Evolutionary conservation across 2,888 invertebrate genomes (phyloP).

Genomic region (Athetis lepigone): DNA sequence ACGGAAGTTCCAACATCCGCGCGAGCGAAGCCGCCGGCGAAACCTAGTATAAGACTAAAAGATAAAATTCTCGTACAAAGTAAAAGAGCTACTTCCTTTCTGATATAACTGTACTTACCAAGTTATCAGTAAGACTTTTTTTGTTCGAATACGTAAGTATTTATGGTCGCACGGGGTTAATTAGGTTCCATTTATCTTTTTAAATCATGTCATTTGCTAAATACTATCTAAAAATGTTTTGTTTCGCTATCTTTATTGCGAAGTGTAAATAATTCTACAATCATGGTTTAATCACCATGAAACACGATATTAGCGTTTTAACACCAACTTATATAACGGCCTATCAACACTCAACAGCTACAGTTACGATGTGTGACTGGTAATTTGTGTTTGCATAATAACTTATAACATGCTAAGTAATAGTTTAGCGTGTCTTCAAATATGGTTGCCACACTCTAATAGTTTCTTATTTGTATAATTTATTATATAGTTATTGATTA

Average conservation of each 20-base stretch:
- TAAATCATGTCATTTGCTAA: constrained; percentile 12
- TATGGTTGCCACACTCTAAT: not conserved
- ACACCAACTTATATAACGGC: not conserved
- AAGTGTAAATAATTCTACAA: constrained; percentile 25
- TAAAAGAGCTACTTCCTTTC: constrained; percentile 15
- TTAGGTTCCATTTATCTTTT: constrained; percentile 13
- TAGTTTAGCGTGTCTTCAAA: constrained; percentile 9
- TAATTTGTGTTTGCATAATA: constrained; percentile 28
- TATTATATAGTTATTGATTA: too few species aligned
- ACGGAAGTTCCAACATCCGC: too few species aligned
- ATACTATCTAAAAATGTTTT: constrained; percentile 5
- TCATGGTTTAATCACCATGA: constrained; percentile 17
- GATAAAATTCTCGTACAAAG: not conserved
- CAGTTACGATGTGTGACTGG: constrained; percentile 5
- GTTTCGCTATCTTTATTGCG: constrained; percentile 5
- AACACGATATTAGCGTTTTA: constrained; percentile 6
- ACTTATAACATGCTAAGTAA: constrained; percentile 21
- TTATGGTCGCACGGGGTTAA: constrained; percentile 11
- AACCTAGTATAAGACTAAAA: too few species aligned
- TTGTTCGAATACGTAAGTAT: not conserved
- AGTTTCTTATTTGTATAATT: not conserved
- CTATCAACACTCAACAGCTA: not conserved
- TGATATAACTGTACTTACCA: not conserved
- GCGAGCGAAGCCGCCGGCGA: too few species aligned
- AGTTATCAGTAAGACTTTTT: not conserved